These are phyloP conservation scores for Oopsacas minuta DNA, from an alignment of 37 sponge, comb jelly and placozoan species.

Conservation along the genomic window DNA sequence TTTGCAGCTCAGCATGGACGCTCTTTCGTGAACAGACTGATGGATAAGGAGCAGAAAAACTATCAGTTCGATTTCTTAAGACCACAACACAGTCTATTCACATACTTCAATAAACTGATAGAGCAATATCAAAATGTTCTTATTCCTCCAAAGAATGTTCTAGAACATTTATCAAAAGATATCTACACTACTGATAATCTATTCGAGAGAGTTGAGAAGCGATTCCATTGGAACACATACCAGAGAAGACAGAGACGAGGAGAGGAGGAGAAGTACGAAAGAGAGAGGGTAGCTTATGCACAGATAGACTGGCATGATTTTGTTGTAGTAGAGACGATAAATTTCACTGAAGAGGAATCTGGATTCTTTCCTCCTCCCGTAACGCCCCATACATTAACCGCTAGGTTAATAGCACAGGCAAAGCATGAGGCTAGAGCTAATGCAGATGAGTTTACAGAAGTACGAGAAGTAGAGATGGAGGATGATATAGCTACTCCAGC, in stretches of 20 bases:
- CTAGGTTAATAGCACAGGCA: slow-evolving; percentile 69
- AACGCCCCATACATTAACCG: slow-evolving; percentile 64
- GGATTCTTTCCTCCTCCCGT: slow-evolving; percentile 90
- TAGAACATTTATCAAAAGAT: background rate
- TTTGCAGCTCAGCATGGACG: slow-evolving; percentile 90
- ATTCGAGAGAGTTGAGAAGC: slow-evolving; percentile 42
- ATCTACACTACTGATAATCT: slow-evolving; percentile 18
- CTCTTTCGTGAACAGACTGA: slow-evolving; percentile 74
- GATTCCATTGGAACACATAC: slow-evolving; percentile 64
- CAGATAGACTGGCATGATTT: slow-evolving; percentile 98
- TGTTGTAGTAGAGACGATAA: slow-evolving; percentile 88
- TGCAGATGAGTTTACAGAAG: slow-evolving; percentile 27
- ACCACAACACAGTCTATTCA: slow-evolving; percentile 81
- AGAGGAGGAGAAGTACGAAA: slow-evolving; percentile 69
- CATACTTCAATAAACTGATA: slow-evolving; percentile 88
- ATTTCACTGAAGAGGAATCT: slow-evolving; percentile 73
- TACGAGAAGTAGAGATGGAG: slow-evolving; percentile 84
- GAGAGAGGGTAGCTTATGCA: slow-evolving; percentile 88
- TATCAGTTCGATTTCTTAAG: slow-evolving; percentile 92
- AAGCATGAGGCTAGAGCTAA: slow-evolving; percentile 51
- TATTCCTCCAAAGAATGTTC: background rate
- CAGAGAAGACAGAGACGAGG: slow-evolving; percentile 52
- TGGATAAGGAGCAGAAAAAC: slow-evolving; percentile 81
- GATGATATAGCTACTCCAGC: slow-evolving; percentile 26
- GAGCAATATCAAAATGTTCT: slow-evolving; percentile 61